Conservation (phyloP, 2,797 vertebrate species). For the Sarcoramphus papa region DNA sequence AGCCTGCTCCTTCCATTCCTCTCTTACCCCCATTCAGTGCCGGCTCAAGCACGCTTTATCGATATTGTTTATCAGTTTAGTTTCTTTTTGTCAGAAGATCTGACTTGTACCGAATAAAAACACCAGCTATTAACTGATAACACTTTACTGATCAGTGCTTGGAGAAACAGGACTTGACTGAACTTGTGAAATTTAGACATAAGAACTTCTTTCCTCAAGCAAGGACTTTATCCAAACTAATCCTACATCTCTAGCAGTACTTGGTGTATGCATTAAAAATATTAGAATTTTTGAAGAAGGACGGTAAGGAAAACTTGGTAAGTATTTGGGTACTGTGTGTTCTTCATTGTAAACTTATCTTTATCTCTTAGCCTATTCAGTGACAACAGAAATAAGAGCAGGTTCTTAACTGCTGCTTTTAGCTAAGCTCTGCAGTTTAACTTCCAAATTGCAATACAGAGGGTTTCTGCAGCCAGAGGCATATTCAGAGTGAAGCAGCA, state of each 20-base stretch:
- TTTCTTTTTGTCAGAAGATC: background rate
- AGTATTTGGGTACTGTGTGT: background rate
- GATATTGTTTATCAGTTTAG: background rate
- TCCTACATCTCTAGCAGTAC: background rate
- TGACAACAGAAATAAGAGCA: background rate
- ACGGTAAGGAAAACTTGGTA: background rate
- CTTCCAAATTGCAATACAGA: background rate
- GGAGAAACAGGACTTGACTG: background rate
- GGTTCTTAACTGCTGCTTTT: background rate
- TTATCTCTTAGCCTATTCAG: background rate
- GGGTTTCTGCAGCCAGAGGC: background rate
- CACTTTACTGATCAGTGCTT: background rate
- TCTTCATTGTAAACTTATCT: background rate
- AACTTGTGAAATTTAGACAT: background rate
- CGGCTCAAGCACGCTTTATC: background rate
- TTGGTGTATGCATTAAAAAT: background rate
- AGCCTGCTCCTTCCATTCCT: background rate
- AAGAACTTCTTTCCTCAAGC: background rate
- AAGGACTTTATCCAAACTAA: background rate
- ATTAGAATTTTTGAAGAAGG: background rate
- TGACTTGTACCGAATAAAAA: background rate
- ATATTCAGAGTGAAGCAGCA: background rate
- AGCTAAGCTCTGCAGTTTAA: background rate
- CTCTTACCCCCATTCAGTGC: background rate
- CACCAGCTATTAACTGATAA: background rate